Evolutionary conservation across 2,113 vertebrate species (phyloP).

Genomic region (Hiodon tergisus): DNA sequence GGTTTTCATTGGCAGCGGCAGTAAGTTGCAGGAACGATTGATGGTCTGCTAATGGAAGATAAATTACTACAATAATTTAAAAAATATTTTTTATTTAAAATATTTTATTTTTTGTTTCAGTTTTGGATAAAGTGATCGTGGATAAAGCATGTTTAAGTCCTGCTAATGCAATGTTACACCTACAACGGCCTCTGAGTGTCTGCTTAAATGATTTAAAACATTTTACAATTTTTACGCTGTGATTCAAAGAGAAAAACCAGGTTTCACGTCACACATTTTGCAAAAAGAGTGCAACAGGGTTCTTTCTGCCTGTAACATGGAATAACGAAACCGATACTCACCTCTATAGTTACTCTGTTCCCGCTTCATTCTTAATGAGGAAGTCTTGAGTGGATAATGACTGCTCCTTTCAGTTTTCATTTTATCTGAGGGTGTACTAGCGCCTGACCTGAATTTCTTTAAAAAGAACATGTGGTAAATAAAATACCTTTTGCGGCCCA

Average conservation of each 20-base stretch:
- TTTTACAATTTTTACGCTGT: too few relatives aligned
- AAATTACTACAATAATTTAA: too few relatives aligned
- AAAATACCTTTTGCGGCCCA: background rate
- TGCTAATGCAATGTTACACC: too few relatives aligned
- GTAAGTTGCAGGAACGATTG: slow-evolving; percentile 53
- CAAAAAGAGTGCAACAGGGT: too few relatives aligned
- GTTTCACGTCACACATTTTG: too few relatives aligned
- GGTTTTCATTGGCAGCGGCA: slow-evolving; percentile 48
- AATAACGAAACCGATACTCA: slow-evolving; percentile 31
- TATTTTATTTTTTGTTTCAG: too few relatives aligned
- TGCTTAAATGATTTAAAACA: too few relatives aligned
- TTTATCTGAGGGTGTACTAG: background rate
- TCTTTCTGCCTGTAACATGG: background rate
- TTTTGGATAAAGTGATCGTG: too few relatives aligned
- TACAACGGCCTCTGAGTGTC: too few relatives aligned
- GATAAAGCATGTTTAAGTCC: too few relatives aligned
- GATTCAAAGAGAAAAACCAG: too few relatives aligned
- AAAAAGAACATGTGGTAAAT: background rate
- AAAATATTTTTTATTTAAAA: too few relatives aligned
- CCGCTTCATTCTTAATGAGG: slow-evolving; percentile 44
- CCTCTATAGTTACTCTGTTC: slow-evolving; percentile 42
- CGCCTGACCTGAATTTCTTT: slow-evolving; percentile 5
- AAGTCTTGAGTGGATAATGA: slow-evolving; percentile 34
- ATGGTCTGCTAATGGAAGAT: slow-evolving; percentile 31
- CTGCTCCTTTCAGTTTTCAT: slow-evolving; percentile 25